Evolutionary conservation across 2,113 vertebrate genomes (phyloP), one percentile per base, ranked within the genome.

Genomic region (Alexandromys fortis): DNA sequence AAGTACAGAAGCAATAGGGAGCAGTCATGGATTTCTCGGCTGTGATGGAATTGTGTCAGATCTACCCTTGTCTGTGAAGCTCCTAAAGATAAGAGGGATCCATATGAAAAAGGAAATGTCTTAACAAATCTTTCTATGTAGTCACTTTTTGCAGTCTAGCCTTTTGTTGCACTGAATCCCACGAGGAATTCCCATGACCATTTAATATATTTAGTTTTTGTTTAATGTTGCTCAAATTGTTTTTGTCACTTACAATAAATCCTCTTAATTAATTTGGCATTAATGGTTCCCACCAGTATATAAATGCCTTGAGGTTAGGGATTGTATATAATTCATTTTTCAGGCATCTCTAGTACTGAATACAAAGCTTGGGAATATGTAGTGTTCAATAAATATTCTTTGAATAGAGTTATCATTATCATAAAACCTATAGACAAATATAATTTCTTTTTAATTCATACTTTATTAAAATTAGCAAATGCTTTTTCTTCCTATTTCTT

Each of bases 51-150:
- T 89, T 97, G 42, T 90, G 90, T 89, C 28, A 73, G 21, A 85
- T 76, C 82, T 95, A 97, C 94, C 26, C 38, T 92, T 95, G 4
- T 47, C n/a, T 97, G 19, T 83, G 94, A 95, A 95, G 67, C 75
- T 63, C 13, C 1, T 76, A 4, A 91, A 52, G 12, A 89, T 28
- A 49, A 91, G 68, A 30, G 92, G 5, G 6, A 61, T 89, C 89
- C 10, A 91, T 61, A 95, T 91, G 21, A 33, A 75, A 96, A 88
- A 95, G 13, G 13, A 47, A 89, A 95, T 68, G 30, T 45, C 52
- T 6, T 26, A 52, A 21, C 33, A 92, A 65, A 76, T 90, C 8
- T 94, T 92, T 55, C n/a, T 70, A n/a, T 86, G 35, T 82, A 42
- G 13, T n/a, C 16, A 26, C n/a, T 94, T 91, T 47, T 49, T 89